These are phyloP conservation scores for Progne subis DNA, from an alignment of 2,113 vertebrate genomes.

Conservation along the genomic window DNA sequence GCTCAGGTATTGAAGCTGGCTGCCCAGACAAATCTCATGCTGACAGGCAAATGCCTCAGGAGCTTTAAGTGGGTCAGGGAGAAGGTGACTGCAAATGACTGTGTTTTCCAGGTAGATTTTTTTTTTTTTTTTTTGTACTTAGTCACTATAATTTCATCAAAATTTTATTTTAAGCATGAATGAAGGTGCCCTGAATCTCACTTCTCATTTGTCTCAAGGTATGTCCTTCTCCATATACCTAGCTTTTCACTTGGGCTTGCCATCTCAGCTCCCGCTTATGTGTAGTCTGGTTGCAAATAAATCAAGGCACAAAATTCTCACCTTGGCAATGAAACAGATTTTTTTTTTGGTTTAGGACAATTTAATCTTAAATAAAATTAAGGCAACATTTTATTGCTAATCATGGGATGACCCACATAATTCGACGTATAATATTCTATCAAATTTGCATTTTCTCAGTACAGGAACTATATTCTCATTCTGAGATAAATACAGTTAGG, in stretches of 20 bases:
- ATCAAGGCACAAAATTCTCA: not conserved
- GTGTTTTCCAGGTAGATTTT: not conserved
- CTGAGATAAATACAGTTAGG: not conserved
- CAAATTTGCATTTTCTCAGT: not conserved
- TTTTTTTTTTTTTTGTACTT: not conserved
- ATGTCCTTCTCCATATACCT: not conserved
- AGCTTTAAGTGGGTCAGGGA: not conserved
- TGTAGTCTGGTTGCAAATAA: not conserved
- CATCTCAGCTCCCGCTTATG: not conserved
- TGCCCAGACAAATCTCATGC: not conserved
- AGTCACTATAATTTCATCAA: not conserved
- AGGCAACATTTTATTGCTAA: not conserved
- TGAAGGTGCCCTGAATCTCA: not conserved
- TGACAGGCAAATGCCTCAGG: not conserved
- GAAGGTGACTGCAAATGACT: not conserved
- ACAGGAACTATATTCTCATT: not conserved
- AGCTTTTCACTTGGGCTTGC: not conserved
- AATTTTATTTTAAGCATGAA: constrained; percentile 19
- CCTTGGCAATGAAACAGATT: not conserved
- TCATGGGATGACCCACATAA: not conserved
- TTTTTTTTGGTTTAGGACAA: not conserved
- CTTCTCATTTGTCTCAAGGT: not conserved
- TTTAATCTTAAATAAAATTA: not conserved
- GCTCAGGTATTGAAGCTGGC: not conserved
- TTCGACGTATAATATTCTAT: not conserved